Percentiles rank a stretch among this genome's conserved stretches.
Evolutionary conservation across 1,140 invertebrate genomes (phyloP).

Genomic region (Armadillidium nasatum): DNA sequence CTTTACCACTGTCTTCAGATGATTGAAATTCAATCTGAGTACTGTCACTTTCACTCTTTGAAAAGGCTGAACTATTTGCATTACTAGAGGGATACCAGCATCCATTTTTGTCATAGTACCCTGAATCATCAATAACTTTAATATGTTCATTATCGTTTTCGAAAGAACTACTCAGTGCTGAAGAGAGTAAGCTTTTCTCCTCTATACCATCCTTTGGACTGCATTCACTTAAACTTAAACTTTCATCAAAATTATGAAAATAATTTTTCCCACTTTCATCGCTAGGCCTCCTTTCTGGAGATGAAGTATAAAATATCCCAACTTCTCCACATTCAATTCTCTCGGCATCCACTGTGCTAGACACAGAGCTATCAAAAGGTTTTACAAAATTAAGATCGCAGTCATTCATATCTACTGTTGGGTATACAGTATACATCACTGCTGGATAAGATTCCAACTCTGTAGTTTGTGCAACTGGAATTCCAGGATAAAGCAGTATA

Average conservation of each 20-base stretch:
- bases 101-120: background rate
- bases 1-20: too few species aligned
- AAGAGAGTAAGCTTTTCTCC: background rate
- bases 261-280: background rate
- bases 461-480: background rate
- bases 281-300: too few species aligned
- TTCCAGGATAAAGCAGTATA: background rate
- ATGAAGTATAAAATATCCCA: too few species aligned
- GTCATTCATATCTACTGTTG: background rate
- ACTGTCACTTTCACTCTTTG: too few species aligned
- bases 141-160: background rate
- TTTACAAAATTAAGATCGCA: too few species aligned
- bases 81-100: background rate
- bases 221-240: background rate
- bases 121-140: background rate
- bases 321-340: too few species aligned
- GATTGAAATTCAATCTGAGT: too few species aligned
- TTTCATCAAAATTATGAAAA: conserved; percentile 1
- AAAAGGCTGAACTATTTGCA: background rate
- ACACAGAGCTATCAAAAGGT: too few species aligned
- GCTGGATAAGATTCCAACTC: background rate
- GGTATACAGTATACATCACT: background rate
- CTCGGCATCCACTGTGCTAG: too few species aligned
- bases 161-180: background rate
- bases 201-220: background rate